Conservation (phyloP, 1,140 invertebrate genomes). For the Lepeophtheirus salmonis region DNA sequence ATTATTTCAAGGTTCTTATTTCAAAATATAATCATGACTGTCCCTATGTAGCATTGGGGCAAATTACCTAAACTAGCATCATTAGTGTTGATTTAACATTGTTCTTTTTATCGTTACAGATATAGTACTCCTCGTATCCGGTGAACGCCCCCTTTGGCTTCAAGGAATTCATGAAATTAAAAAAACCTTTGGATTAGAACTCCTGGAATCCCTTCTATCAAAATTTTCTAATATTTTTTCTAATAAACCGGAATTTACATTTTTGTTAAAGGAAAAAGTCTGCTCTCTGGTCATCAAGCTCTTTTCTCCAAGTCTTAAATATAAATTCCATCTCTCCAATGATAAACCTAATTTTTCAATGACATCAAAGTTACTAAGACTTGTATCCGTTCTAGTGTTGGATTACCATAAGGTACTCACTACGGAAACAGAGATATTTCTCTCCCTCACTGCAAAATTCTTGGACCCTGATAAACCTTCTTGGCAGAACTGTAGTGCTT, state of each 20-base stretch:
- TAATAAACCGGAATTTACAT: conserved; percentile 82
- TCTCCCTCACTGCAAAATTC: conserved; percentile 90
- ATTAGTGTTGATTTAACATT: too few species aligned
- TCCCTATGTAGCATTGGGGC: background rate
- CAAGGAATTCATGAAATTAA: conserved; percentile 91
- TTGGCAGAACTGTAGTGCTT: conserved; percentile 81
- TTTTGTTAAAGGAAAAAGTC: conserved; percentile 83
- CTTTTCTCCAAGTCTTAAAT: conserved; percentile 90
- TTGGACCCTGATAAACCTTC: conserved; percentile 83
- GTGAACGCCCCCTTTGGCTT: conserved; percentile 84
- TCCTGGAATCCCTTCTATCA: conserved; percentile 77
- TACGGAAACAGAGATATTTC: conserved; percentile 95
- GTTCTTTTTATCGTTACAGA: too few species aligned
- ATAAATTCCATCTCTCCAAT: conserved; percentile 43
- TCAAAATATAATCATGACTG: too few species aligned
- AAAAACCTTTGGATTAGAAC: conserved; percentile 81
- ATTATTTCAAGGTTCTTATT: background rate
- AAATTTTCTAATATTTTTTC: conserved; percentile 80
- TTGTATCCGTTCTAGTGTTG: conserved; percentile 78
- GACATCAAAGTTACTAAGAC: conserved; percentile 74
- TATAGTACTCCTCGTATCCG: conserved; percentile 85
- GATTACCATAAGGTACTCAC: conserved; percentile 74
- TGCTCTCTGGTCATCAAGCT: conserved; percentile 92
- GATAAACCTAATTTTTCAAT: conserved; percentile 94
- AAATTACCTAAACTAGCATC: background rate